Percentiles rank a stretch among this genome's conserved stretches.
Conservation (phyloP, 2,888 invertebrate species). For the Perithous albicinctus region DNA sequence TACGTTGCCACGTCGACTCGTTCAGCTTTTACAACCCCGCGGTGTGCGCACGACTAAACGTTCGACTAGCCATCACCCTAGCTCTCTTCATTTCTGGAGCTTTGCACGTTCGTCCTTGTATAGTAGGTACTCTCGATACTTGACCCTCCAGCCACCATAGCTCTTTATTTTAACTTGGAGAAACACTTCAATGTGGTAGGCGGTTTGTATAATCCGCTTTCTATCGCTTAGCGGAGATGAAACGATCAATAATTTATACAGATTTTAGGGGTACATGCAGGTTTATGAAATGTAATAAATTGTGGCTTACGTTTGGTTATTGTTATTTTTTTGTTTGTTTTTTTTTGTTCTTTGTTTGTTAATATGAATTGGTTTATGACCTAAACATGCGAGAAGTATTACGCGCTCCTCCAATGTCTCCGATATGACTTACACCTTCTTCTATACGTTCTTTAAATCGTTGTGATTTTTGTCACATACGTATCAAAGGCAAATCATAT, state of each 20-base stretch:
- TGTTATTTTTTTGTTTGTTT: too few relatives aligned
- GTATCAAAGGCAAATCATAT: too few relatives aligned
- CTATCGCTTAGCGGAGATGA: not conserved
- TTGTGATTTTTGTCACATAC: too few relatives aligned
- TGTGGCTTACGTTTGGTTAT: too few relatives aligned
- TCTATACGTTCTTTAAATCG: too few relatives aligned
- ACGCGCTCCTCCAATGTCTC: too few relatives aligned
- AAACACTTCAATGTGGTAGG: not conserved
- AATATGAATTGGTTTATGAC: too few relatives aligned
- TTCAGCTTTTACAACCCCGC: conserved; percentile 35
- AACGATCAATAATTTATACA: not conserved
- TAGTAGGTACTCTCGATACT: not conserved
- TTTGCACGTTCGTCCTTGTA: not conserved
- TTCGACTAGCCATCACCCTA: conserved; percentile 24
- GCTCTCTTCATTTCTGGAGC: not conserved
- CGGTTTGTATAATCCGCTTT: not conserved
- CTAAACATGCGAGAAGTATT: too few relatives aligned
- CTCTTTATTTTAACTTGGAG: not conserved
- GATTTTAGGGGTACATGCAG: too few relatives aligned
- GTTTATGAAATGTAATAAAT: too few relatives aligned
- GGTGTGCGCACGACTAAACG: conserved; percentile 31
- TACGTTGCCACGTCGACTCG: conserved; percentile 8
- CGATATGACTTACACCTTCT: too few relatives aligned
- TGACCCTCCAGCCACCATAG: not conserved
- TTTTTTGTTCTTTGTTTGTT: too few relatives aligned